Conservation (phyloP, 2,113 vertebrate species). For the Progne subis region DNA sequence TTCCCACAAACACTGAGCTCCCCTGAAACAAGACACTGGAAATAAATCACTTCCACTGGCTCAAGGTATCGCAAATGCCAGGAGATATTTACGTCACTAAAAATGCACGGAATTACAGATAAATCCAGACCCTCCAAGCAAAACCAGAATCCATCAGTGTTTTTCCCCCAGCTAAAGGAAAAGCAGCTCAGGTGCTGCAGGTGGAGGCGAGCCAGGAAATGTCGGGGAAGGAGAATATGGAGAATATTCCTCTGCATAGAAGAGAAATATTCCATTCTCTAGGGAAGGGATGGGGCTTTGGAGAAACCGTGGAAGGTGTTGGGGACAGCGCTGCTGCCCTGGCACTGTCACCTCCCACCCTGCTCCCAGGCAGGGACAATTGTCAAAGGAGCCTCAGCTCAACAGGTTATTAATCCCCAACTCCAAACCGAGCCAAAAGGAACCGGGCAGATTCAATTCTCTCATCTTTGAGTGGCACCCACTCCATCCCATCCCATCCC, state of each 20-base stretch:
- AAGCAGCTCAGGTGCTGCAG: not conserved
- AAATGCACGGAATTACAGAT: not conserved
- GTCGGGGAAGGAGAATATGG: not conserved
- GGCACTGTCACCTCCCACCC: not conserved
- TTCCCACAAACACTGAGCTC: not conserved
- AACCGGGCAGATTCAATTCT: not conserved
- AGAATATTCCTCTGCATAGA: not conserved
- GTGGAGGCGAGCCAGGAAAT: not conserved
- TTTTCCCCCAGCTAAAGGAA: not conserved
- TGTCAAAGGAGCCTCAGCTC: not conserved
- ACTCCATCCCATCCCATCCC: too few relatives aligned
- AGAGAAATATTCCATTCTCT: not conserved
- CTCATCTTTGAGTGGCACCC: not conserved
- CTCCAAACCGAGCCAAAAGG: not conserved
- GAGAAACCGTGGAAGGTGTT: not conserved
- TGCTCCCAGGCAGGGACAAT: not conserved
- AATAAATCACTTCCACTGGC: constrained; percentile 22
- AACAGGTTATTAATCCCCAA: not conserved
- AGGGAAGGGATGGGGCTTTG: not conserved
- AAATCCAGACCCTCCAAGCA: not conserved
- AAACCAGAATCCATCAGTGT: not conserved
- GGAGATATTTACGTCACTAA: constrained; percentile 7
- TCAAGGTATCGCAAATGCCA: not conserved
- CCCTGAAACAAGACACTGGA: constrained; percentile 25
- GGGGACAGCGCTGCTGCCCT: not conserved